Conservation (phyloP, 2,113 vertebrate genomes). For the Pelecanoides urinatrix region DNA sequence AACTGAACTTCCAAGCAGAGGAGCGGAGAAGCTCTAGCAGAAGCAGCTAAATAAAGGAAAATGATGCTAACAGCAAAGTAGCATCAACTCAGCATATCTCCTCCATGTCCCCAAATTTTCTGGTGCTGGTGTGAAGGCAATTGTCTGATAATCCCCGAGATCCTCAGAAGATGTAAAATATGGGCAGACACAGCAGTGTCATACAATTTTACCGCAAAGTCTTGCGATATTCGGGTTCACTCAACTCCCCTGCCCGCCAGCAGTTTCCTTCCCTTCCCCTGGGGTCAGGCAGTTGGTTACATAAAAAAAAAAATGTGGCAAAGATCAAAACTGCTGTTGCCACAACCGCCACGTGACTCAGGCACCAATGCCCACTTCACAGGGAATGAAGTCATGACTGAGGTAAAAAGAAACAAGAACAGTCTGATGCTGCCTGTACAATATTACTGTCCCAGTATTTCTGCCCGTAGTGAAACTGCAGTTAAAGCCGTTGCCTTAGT, state of each 20-base stretch:
- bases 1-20: background rate
- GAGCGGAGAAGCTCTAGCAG: background rate
- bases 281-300: too few species aligned
- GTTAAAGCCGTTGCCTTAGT: background rate
- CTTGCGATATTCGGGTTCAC: background rate
- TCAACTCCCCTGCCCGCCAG: background rate
- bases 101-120: background rate
- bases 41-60: background rate
- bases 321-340: background rate
- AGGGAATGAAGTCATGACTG: background rate
- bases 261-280: background rate
- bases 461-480: background rate
- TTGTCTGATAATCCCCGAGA: background rate
- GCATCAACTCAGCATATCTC: background rate
- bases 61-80: background rate
- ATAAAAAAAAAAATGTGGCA: background rate
- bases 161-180: background rate
- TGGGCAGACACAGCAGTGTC: background rate
- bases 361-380: background rate
- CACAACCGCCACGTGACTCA: background rate
- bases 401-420: background rate
- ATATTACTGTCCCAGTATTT: background rate
- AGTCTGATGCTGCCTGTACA: background rate
- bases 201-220: background rate
- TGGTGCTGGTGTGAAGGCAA: background rate